Evolutionary conservation across 2,113 vertebrate species (phyloP).

Genomic region (Semnornis frantzii): DNA sequence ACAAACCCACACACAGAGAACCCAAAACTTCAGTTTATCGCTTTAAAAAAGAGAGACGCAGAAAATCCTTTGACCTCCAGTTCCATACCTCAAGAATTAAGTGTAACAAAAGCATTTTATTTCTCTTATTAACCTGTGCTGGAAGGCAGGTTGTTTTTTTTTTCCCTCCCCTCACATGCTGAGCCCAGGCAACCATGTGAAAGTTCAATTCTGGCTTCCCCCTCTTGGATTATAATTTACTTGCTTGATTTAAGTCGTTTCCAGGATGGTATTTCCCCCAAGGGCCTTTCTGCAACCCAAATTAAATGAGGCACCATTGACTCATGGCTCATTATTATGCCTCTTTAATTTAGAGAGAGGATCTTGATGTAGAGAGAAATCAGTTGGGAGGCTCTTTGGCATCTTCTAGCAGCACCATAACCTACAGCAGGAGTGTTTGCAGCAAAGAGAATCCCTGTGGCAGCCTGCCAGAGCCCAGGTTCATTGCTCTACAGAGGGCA

Average conservation of each 20-base stretch:
- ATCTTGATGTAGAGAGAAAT: neutral
- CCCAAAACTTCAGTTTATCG: neutral
- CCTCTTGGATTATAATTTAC: neutral
- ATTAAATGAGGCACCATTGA: conserved; percentile 21
- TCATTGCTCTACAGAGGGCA: neutral
- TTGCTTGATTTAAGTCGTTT: neutral
- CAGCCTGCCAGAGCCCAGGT: neutral
- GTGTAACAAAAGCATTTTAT: neutral
- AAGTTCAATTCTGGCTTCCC: neutral
- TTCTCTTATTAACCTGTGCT: neutral
- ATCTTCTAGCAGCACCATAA: neutral
- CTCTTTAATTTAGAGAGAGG: conserved; percentile 34
- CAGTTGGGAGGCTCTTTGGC: neutral
- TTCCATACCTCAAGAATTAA: neutral
- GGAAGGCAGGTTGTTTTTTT: neutral
- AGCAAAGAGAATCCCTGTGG: conserved; percentile 1
- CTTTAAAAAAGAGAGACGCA: neutral
- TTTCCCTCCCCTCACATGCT: neutral
- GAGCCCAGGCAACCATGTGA: neutral
- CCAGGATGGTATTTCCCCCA: neutral
- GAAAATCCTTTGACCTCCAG: neutral
- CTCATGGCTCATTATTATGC: neutral
- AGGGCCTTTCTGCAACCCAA: neutral
- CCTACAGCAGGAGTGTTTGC: neutral
- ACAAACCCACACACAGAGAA: too few relatives aligned